Evolutionary conservation across 2,888 invertebrate species (phyloP).

Genomic region (Agonopterix heracliana): DNA sequence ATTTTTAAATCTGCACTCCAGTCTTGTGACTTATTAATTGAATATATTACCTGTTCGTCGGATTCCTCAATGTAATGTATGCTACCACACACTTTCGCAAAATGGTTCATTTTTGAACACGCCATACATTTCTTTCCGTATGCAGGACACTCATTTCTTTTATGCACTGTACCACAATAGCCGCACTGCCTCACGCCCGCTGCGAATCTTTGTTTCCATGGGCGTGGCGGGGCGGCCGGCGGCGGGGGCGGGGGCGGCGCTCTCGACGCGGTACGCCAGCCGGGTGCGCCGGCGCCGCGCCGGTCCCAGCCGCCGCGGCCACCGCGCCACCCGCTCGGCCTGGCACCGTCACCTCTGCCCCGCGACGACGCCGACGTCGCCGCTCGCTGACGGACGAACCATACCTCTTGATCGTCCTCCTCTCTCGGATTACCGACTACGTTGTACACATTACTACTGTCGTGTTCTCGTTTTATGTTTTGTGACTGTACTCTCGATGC

Average conservation of each 20-base stretch:
- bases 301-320: background rate
- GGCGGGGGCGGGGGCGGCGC: background rate
- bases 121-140: slow-evolving; percentile 6
- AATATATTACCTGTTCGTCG: slow-evolving; percentile 1
- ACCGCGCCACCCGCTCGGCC: background rate
- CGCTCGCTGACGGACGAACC: too few species aligned
- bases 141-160: slow-evolving; percentile 6
- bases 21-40: background rate
- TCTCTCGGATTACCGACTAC: background rate
- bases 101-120: slow-evolving; percentile 7
- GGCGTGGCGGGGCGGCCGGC: background rate
- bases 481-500: slow-evolving; percentile 1
- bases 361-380: background rate
- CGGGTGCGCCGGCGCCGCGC: background rate
- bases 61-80: slow-evolving; percentile 1
- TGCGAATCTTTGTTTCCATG: background rate
- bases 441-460: too few species aligned
- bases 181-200: background rate
- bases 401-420: too few species aligned
- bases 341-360: background rate
- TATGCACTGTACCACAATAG: slow-evolving; percentile 5
- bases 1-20: slow-evolving; percentile 4
- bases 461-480: slow-evolving; percentile 5
- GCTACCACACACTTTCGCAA: slow-evolving; percentile 6
- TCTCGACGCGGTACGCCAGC: background rate